Evolutionary conservation across 2,113 vertebrate species (phyloP).

Genomic region (Laticauda colubrina): DNA sequence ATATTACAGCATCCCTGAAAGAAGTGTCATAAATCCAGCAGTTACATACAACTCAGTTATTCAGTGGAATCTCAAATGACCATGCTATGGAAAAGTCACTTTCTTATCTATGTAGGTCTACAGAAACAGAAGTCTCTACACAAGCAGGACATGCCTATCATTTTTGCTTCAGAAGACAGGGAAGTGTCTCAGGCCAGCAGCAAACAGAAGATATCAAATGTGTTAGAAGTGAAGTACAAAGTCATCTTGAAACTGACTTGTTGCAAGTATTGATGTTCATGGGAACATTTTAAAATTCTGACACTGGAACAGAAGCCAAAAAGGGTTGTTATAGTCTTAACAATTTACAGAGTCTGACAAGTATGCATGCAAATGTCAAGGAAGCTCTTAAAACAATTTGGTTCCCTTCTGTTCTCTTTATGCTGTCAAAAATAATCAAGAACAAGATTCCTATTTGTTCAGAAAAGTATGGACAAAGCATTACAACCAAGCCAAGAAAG

Average conservation of each 20-base stretch:
- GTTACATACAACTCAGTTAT: not conserved
- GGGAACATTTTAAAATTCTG: not conserved
- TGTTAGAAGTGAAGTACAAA: not conserved
- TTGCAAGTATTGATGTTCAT: not conserved
- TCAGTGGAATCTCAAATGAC: not conserved
- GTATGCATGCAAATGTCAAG: not conserved
- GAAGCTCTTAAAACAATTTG: rapidly evolving
- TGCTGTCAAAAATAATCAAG: not conserved
- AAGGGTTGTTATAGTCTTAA: not conserved
- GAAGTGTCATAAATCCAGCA: not conserved
- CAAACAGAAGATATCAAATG: not conserved
- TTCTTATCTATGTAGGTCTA: not conserved
- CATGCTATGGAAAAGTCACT: not conserved
- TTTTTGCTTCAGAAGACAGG: not conserved
- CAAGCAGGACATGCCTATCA: not conserved
- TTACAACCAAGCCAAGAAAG: not conserved
- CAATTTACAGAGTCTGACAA: not conserved
- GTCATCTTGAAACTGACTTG: not conserved
- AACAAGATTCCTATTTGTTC: not conserved
- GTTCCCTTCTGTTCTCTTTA: not conserved
- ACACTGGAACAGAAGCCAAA: not conserved
- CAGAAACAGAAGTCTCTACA: not conserved
- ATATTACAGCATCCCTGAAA: not conserved
- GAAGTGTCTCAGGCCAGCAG: not conserved
- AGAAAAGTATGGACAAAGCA: not conserved